These are phyloP conservation scores for Gymnosoma rotundatum DNA, from an alignment of 2,888 invertebrate genomes.

Conservation along the genomic window DNA sequence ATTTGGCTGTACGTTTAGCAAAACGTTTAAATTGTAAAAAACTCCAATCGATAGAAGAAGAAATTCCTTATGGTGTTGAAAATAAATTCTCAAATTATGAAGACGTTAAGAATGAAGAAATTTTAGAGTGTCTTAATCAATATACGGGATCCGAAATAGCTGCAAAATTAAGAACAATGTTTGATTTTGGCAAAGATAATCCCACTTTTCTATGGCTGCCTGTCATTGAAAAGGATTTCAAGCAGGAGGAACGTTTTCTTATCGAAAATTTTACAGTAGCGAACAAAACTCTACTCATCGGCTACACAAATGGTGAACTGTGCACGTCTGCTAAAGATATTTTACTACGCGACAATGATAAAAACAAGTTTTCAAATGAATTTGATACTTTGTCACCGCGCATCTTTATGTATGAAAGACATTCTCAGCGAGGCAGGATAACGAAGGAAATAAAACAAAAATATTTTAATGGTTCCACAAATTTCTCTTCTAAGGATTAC, in stretches of 20 bases:
- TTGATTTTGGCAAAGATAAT: conserved; percentile 75
- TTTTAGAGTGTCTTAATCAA: conserved; percentile 82
- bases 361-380: conserved; percentile 80
- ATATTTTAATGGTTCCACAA: conserved; percentile 66
- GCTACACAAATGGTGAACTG: conserved; percentile 83
- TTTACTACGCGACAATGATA: conserved; percentile 47
- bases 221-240: conserved; percentile 83
- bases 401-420: conserved; percentile 82
- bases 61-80: conserved; percentile 22
- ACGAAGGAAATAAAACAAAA: conserved; percentile 50
- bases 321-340: conserved; percentile 81
- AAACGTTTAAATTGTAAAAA: conserved; percentile 81
- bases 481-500: conserved; percentile 54
- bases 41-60: conserved; percentile 64
- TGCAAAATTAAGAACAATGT: conserved; percentile 73
- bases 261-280: conserved; percentile 79
- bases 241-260: conserved; percentile 83
- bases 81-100: conserved; percentile 68
- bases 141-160: conserved; percentile 71
- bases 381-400: conserved; percentile 83
- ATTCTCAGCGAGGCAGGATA: conserved; percentile 36
- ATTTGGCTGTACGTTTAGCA: conserved; percentile 83
- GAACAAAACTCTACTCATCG: conserved; percentile 79
- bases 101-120: conserved; percentile 75
- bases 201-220: conserved; percentile 82